Evolutionary conservation across 2,797 vertebrate genomes (phyloP).

Genomic region (Zenarchopterus dispar): DNA sequence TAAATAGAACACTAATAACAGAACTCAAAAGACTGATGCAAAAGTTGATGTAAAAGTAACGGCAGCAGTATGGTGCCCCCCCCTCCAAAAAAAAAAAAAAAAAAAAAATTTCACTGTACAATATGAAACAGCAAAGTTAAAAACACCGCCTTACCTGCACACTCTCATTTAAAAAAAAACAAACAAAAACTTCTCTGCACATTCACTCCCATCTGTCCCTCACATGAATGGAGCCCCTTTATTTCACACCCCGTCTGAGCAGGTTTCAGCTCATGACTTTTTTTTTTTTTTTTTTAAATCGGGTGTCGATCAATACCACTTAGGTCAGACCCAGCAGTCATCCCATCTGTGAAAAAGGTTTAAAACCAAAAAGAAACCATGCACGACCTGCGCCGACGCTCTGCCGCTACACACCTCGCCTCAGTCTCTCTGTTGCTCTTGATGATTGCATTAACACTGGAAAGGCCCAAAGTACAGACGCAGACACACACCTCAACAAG

Average conservation of each 20-base stretch:
- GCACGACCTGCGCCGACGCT: conserved; percentile 38
- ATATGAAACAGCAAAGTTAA: conserved; percentile 82
- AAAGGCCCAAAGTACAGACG: conserved; percentile 87
- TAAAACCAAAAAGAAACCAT: too few relatives aligned
- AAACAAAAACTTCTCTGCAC: conserved; percentile 54
- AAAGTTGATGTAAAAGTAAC: conserved; percentile 86
- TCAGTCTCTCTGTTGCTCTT: conserved; percentile 51
- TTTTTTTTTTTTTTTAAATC: conserved; percentile 15
- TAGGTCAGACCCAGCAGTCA: conserved; percentile 45
- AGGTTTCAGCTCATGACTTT: conserved; percentile 29
- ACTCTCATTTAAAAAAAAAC: conserved; percentile 73
- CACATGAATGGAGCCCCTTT: conserved; percentile 17
- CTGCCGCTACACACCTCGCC: conserved; percentile 30
- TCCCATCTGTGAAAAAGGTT: conserved; percentile 7
- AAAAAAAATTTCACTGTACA: conserved; percentile 61
- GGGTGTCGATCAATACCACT: conserved; percentile 30
- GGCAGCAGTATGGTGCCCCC: conserved; percentile 85
- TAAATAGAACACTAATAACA: conserved; percentile 93
- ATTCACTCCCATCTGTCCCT: conserved; percentile 59
- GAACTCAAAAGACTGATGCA: conserved; percentile 87
- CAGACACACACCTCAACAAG: conserved; percentile 74
- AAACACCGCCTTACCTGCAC: conserved; percentile 70
- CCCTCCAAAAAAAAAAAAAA: conserved; percentile 36
- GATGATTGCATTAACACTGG: conserved; percentile 98
- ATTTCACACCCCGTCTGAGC: conserved; percentile 19